A percentile compares a stretch with the other conserved stretches of the same genome.
Evolutionary conservation across 1,140 invertebrate genomes (phyloP).

Genomic region (Homalodisca vitripennis): DNA sequence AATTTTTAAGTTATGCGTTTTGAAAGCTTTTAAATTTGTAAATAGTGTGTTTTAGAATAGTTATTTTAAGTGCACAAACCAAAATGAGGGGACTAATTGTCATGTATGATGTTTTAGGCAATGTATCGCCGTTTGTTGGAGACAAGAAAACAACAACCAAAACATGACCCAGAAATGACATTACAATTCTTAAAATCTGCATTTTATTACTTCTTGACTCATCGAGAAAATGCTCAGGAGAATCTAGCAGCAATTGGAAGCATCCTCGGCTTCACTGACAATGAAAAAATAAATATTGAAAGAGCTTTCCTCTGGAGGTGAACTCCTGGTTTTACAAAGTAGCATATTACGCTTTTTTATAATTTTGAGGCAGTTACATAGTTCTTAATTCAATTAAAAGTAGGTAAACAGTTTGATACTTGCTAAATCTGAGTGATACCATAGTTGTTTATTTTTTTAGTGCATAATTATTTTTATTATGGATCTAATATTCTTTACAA

Average conservation of each 20-base stretch:
- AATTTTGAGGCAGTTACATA: too few species aligned
- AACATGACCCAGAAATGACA: constrained; percentile 80
- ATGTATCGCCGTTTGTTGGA: constrained; percentile 79
- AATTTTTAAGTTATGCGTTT: background rate
- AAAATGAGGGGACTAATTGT: background rate
- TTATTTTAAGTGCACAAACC: background rate
- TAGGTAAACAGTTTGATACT: too few species aligned
- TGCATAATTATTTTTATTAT: too few species aligned
- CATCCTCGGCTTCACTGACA: constrained; percentile 75
- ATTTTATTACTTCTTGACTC: constrained; percentile 86
- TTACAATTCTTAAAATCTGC: constrained; percentile 86
- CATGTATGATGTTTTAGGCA: constrained; percentile 56
- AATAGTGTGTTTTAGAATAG: background rate
- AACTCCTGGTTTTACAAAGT: too few species aligned
- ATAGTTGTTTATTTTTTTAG: too few species aligned
- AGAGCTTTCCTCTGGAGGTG: constrained; percentile 45
- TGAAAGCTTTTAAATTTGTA: background rate
- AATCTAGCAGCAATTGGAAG: constrained; percentile 84
- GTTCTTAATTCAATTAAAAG: too few species aligned
- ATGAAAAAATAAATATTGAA: constrained; percentile 72
- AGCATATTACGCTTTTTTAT: too few species aligned
- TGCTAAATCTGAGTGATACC: too few species aligned
- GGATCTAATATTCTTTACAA: too few species aligned
- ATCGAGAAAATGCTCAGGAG: constrained; percentile 79
- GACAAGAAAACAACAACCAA: constrained; percentile 58